Evolutionary conservation across 2,797 vertebrate genomes (phyloP).

Genomic region (Eulemur mongoz): DNA sequence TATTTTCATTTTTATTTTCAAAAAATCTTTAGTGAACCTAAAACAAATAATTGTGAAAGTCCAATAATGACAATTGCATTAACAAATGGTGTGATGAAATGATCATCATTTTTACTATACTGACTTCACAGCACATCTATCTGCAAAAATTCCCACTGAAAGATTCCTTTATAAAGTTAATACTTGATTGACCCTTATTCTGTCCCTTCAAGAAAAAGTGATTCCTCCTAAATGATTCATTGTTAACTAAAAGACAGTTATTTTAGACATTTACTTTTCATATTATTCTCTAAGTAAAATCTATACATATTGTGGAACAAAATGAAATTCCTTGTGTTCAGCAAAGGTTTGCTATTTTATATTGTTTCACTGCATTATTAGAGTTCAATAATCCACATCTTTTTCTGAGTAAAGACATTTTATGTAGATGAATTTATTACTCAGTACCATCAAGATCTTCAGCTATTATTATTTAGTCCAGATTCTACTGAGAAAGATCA

Average conservation of each 20-base stretch:
- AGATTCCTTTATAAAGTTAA: not conserved
- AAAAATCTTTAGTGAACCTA: not conserved
- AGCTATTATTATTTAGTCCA: not conserved
- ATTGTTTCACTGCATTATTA: not conserved
- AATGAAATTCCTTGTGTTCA: not conserved
- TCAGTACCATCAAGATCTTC: not conserved
- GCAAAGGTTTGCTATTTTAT: not conserved
- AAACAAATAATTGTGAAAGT: slow-evolving; percentile 55
- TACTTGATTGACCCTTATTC: not conserved
- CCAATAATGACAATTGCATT: not conserved
- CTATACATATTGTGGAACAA: not conserved
- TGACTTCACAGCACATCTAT: not conserved
- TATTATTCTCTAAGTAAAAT: not conserved
- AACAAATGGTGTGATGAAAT: not conserved
- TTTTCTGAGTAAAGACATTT: not conserved
- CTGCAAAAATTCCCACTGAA: not conserved
- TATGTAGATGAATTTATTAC: not conserved
- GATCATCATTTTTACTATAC: not conserved
- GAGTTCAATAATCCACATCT: not conserved
- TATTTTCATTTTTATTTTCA: slow-evolving; percentile 58
- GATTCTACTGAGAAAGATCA: not conserved
- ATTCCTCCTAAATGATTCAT: accelerated
- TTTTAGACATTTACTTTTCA: not conserved
- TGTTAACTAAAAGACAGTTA: not conserved
- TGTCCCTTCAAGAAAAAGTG: not conserved